phyloP scores from a whole-genome alignment of 2,113 vertebrate species.

The Nesogale talazaci region DNA sequence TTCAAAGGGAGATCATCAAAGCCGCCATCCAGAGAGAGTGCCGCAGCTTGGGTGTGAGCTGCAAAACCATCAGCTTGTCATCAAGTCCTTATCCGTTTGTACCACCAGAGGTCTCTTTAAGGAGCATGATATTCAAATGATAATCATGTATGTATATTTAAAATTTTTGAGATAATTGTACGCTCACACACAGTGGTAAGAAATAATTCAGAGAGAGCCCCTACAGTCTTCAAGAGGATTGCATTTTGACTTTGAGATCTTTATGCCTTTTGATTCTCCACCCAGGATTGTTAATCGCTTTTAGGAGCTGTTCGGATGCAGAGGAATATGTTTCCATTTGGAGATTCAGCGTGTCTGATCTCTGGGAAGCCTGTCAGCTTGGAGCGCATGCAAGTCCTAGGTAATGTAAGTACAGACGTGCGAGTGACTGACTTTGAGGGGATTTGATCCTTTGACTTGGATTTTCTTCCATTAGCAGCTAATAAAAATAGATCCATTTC shows the following conservation, averaged over 20 bases:
- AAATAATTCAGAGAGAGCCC: not conserved
- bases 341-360: slow-evolving; percentile 26
- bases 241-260: slow-evolving; percentile 28
- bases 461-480: slow-evolving; percentile 2
- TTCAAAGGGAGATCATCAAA: not conserved
- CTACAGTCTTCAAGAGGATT: not conserved
- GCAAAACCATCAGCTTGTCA: not conserved
- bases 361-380: not conserved
- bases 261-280: slow-evolving; percentile 34
- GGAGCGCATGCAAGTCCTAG: not conserved
- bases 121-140: not conserved
- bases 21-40: not conserved
- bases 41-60: not conserved
- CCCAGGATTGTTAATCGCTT: slow-evolving; percentile 13
- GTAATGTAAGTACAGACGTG: slow-evolving; percentile 4
- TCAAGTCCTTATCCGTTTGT: not conserved
- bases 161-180: not conserved
- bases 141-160: too few species aligned
- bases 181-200: not conserved
- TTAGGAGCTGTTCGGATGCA: slow-evolving; percentile 3
- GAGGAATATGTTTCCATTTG: not conserved
- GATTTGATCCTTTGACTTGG: slow-evolving; percentile 13
- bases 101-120: not conserved
- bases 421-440: slow-evolving; percentile 27
- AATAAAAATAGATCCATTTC: slow-evolving; percentile 18